These are phyloP conservation scores for Resseliella maxima DNA, from an alignment of 2,888 invertebrate species.

Conservation along the genomic window DNA sequence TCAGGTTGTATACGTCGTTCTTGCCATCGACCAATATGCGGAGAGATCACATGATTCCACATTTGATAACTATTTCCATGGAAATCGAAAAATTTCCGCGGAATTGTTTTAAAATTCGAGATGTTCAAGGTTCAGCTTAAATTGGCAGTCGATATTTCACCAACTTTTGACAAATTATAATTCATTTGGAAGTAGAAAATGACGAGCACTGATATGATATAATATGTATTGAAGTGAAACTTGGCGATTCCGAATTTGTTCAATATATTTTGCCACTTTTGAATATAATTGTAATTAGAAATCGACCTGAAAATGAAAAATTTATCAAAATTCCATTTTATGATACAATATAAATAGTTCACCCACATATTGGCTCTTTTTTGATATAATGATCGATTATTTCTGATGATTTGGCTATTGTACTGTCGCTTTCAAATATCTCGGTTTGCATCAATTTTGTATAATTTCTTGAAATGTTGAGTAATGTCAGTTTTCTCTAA, in stretches of 20 bases:
- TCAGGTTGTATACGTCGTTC: neutral
- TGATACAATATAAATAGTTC: neutral
- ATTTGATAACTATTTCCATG: neutral
- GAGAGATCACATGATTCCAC: conserved; percentile 1
- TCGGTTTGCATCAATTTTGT: neutral
- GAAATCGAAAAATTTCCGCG: neutral
- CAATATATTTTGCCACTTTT: neutral
- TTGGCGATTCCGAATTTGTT: neutral
- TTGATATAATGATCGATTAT: neutral
- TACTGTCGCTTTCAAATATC: neutral
- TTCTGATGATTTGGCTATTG: neutral
- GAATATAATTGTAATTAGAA: neutral
- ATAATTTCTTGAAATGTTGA: neutral
- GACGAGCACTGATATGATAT: neutral
- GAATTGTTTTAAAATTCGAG: neutral
- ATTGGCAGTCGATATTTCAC: neutral
- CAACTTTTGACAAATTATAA: neutral
- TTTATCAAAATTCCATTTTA: no score
- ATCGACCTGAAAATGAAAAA: neutral
- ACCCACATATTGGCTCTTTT: neutral
- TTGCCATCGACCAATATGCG: conserved; percentile 15
- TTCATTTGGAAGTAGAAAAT: conserved; percentile 16
- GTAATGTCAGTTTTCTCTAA: neutral
- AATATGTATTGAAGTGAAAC: neutral
- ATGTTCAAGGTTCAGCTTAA: neutral